Evolutionary conservation across 2,888 invertebrate genomes (phyloP), one percentile per base, ranked within the genome.

Genomic region (Pseudolycoriella hygida): DNA sequence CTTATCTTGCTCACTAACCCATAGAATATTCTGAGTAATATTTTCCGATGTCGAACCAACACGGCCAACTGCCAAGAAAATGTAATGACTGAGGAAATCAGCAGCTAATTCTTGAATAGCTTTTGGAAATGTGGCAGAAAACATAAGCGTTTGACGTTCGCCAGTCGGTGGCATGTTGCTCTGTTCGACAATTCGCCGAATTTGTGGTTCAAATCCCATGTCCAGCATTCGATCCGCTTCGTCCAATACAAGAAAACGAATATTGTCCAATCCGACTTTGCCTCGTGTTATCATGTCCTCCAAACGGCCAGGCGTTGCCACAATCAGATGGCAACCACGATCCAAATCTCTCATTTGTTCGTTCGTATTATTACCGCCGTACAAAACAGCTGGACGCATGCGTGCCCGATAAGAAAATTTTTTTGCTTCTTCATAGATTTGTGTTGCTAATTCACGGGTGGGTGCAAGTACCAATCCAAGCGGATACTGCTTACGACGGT

Each of bases 31-130:
- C 70, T 99, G 98, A 34, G 96, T 96, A 57, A 99, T 99, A 68
- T 98, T 98, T 69, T 98, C 97, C 17, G 96, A 97, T 6, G 98
- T 98, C 53, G 94, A 96, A 37, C 98, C 98, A 44, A 99, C 98
- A 53, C 98, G 83, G 42, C 98, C 98, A 46, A 99, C 97, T 41
- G 98, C 96, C 68, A 99, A 77, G 72, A 98, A 99, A 57, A 99
- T 94, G 66, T 99, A 99, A 67, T 97, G 93, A 63, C 86, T 83
- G 59, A 99, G 73, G 68, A 99, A 99, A 69, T 97, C 97, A 60
- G 93, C 80, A 37, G 98, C 98, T 61, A 98, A 67, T 67, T 93
- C 76, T 71, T 89, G 89, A 55, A 99, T 99, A 67, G 97, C 96
- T 66, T 96, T 94, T 40, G 98, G 98, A 74, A 99, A 99, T 53